These are phyloP conservation scores for Diorhabda carinulata DNA, from an alignment of 1,140 invertebrate species.

Conservation along the genomic window DNA sequence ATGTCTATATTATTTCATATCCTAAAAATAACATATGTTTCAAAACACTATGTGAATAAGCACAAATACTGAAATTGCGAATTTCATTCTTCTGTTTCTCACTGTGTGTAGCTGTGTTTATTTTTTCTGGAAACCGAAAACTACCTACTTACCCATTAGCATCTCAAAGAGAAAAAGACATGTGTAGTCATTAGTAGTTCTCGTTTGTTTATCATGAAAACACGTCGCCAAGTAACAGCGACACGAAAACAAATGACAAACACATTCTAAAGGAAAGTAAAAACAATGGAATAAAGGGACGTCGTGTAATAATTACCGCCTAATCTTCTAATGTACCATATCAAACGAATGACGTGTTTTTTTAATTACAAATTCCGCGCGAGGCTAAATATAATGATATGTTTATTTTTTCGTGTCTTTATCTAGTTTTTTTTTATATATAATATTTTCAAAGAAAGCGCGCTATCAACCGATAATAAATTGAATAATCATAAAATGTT, in stretches of 20 bases:
- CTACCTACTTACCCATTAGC: neutral
- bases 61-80: too few relatives aligned
- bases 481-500: too few relatives aligned
- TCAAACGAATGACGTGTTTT: neutral
- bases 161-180: neutral
- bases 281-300: neutral
- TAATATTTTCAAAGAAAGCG: too few relatives aligned
- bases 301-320: neutral
- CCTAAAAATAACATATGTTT: too few relatives aligned
- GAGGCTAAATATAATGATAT: too few relatives aligned
- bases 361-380: neutral
- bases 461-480: too few relatives aligned
- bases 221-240: neutral
- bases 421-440: too few relatives aligned
- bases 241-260: constrained; percentile 3
- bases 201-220: neutral
- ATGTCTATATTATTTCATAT: too few relatives aligned
- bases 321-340: constrained; percentile 5
- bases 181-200: neutral
- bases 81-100: neutral
- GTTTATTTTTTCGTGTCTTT: too few relatives aligned
- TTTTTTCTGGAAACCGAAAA: neutral
- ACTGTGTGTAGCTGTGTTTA: neutral
- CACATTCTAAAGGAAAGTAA: neutral
- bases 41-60: too few relatives aligned